A percentile compares a stretch with the other conserved stretches of the same genome.
Evolutionary conservation across 2,888 invertebrate species (phyloP).

Genomic region (Drosophila subsilvestris): DNA sequence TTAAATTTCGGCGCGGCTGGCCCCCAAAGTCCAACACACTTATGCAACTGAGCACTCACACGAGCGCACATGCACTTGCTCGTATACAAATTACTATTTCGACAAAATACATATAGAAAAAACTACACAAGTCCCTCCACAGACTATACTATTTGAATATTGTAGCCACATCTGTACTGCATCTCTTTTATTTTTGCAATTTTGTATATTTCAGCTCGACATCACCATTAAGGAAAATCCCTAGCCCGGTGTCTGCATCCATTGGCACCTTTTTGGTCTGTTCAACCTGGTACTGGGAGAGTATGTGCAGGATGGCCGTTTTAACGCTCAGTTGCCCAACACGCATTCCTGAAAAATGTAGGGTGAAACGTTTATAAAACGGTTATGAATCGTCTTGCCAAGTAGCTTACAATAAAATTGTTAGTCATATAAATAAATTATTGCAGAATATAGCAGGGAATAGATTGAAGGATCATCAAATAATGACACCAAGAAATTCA

Average conservation of each 20-base stretch:
- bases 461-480: background rate
- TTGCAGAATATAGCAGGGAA: background rate
- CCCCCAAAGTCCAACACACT: slow-evolving; percentile 52
- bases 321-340: slow-evolving; percentile 60
- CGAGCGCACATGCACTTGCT: background rate
- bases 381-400: background rate
- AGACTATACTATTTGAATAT: slow-evolving; percentile 21
- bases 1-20: slow-evolving; percentile 68
- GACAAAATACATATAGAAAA: slow-evolving; percentile 32
- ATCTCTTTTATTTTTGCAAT: slow-evolving; percentile 49
- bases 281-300: slow-evolving; percentile 56
- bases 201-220: slow-evolving; percentile 63
- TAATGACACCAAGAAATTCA: too few relatives aligned
- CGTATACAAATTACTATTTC: slow-evolving; percentile 35
- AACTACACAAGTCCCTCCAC: slow-evolving; percentile 17
- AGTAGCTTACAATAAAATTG: background rate
- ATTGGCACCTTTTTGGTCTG: slow-evolving; percentile 57
- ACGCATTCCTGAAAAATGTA: slow-evolving; percentile 56
- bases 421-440: background rate
- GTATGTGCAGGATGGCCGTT: slow-evolving; percentile 59
- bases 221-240: slow-evolving; percentile 60
- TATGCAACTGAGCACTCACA: slow-evolving; percentile 15
- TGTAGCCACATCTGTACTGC: slow-evolving; percentile 6
- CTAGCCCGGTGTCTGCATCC: slow-evolving; percentile 58
- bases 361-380: background rate